phyloP scores from a whole-genome alignment of 1,140 invertebrate species.

The Ostrea denselamellosa region DNA sequence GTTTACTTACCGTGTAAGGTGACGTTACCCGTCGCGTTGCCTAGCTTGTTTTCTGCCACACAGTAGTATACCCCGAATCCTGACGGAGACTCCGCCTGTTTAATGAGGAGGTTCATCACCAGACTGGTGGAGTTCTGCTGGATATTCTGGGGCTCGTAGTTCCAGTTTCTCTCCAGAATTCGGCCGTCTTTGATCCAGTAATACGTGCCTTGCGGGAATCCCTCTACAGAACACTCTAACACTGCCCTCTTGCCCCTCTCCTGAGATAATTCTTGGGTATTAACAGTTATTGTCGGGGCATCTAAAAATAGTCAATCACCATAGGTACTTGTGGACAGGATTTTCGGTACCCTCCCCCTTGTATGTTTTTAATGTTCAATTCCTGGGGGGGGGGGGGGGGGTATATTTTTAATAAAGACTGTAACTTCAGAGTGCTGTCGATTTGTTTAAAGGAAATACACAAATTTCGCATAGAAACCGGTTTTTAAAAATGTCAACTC shows the following conservation, averaged over 20 bases:
- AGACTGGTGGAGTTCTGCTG: not conserved
- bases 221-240: not conserved
- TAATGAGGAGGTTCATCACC: slow-evolving; percentile 8
- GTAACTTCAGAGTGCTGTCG: too few species aligned
- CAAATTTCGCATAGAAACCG: too few species aligned
- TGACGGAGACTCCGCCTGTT: not conserved
- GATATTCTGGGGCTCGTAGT: not conserved
- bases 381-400: too few species aligned
- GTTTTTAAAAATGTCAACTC: too few species aligned
- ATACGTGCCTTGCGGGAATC: not conserved
- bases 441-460: too few species aligned
- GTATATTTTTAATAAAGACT: too few species aligned
- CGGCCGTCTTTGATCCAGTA: not conserved
- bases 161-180: not conserved
- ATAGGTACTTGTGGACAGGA: too few species aligned
- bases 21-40: not conserved
- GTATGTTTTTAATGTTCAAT: too few species aligned
- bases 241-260: not conserved
- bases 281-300: not conserved
- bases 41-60: slow-evolving; percentile 4
- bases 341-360: too few species aligned
- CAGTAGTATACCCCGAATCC: slow-evolving; percentile 7
- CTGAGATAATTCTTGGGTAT: slow-evolving; percentile 13
- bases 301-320: not conserved
- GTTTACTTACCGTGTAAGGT: not conserved